phyloP scores from a whole-genome alignment of 2,888 invertebrate genomes.

The Drosophila maculinotata region DNA sequence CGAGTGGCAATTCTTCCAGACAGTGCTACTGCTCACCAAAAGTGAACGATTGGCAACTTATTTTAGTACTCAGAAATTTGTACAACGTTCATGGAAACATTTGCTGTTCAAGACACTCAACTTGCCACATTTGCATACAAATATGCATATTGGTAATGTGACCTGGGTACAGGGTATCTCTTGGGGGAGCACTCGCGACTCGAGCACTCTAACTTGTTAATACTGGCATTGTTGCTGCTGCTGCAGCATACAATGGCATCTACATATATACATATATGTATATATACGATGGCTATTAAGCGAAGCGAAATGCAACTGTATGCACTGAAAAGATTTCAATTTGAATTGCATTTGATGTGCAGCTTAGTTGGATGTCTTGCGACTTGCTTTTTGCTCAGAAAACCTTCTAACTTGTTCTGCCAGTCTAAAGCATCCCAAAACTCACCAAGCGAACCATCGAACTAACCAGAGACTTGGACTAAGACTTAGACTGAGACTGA shows the following conservation, averaged over 20 bases:
- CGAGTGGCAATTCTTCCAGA: too few relatives aligned
- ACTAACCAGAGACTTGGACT: neutral
- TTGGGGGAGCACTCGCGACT: too few relatives aligned
- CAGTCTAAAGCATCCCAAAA: slow-evolving; percentile 5
- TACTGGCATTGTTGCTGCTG: neutral
- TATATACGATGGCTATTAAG: neutral
- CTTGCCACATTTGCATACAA: too few relatives aligned
- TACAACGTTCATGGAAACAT: too few relatives aligned
- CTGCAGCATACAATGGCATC: slow-evolving; percentile 22
- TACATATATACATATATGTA: neutral
- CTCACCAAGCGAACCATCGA: neutral
- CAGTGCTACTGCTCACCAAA: too few relatives aligned
- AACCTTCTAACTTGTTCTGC: slow-evolving; percentile 23
- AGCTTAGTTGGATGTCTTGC: slow-evolving; percentile 57
- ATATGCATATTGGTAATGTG: too few relatives aligned
- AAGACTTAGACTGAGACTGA: neutral
- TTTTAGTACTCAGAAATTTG: too few relatives aligned
- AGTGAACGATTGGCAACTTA: too few relatives aligned
- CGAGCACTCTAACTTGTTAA: slow-evolving; percentile 9
- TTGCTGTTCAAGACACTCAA: too few relatives aligned
- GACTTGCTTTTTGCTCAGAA: slow-evolving; percentile 14
- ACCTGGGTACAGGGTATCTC: too few relatives aligned
- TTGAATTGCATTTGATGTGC: slow-evolving; percentile 71
- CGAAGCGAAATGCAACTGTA: slow-evolving; percentile 41
- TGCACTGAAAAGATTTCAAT: slow-evolving; percentile 68